Evolutionary conservation across 2,888 invertebrate genomes (phyloP).

Genomic region (Dasypolia templi): DNA sequence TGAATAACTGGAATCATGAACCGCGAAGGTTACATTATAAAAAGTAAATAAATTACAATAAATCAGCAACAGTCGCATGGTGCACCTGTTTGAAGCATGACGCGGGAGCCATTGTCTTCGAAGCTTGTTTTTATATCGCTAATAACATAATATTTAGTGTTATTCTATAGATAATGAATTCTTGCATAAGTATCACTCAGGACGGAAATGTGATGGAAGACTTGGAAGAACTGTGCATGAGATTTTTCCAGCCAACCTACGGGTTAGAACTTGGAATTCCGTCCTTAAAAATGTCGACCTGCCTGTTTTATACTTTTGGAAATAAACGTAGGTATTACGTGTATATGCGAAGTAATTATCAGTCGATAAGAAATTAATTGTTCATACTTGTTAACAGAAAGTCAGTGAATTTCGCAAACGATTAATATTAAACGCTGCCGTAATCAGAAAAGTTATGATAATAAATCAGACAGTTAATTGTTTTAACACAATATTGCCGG

Average conservation of each 20-base stretch:
- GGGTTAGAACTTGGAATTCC: neutral
- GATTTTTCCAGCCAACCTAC: neutral
- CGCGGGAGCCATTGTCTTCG: slow-evolving; percentile 51
- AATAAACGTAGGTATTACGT: neutral
- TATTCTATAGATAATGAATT: slow-evolving; percentile 33
- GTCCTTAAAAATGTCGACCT: neutral
- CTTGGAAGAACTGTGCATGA: neutral
- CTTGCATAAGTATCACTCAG: neutral
- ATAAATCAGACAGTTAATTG: slow-evolving; percentile 67
- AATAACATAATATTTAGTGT: slow-evolving; percentile 53
- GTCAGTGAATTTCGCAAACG: slow-evolving; percentile 57
- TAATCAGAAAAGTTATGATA: slow-evolving; percentile 67
- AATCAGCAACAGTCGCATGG: slow-evolving; percentile 37
- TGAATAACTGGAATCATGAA: slow-evolving; percentile 45
- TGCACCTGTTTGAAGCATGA: slow-evolving; percentile 54
- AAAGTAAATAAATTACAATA: slow-evolving; percentile 60
- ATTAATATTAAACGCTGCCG: slow-evolving; percentile 59
- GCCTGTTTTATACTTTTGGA: neutral
- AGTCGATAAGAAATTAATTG: slow-evolving; percentile 30
- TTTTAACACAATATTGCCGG: slow-evolving; percentile 67
- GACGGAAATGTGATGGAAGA: neutral
- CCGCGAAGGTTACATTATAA: slow-evolving; percentile 35
- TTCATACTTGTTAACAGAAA: slow-evolving; percentile 30
- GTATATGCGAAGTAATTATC: slow-evolving; percentile 9
- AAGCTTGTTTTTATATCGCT: slow-evolving; percentile 41